Base-by-base conservation (phyloP, 2,888 invertebrate genomes). In the Polietes domitor region DNA sequence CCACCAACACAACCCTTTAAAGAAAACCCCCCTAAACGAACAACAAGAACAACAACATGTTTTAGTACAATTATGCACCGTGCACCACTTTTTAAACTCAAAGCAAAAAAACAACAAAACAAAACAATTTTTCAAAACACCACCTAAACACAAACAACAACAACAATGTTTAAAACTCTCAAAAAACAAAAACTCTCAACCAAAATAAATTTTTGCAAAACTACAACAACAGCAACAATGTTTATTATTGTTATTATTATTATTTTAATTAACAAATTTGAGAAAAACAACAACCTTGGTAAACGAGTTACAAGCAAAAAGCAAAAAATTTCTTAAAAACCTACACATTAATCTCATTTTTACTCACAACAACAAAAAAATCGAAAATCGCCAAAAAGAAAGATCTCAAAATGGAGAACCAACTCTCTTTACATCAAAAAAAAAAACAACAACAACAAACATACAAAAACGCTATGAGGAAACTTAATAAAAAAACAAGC, bases 251-350 rank as follows among this genome's bases (percentile, higher is more conserved):
- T 85, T 68, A 61, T 68, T 19, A 50, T 55, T 28, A 26, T 61
- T 24, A 17, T 50, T 17, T 74, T 80, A 75, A 24, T 50, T 21
- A 43, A 68, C 43, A 58, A 72, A 74, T 83, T 68, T n/a, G n/a
- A 75, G 26, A 6, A 4, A 71, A 75, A 70, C 72, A 61, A 75
- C 32, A 79, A 79, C 80, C 87, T 88, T 88, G 89, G 91, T 90
- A 90, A 90, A 90, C 90, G 90, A 90, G 88, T 90, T 89, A 90
- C 90, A 86, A 86, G 83, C 77, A 82, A 85, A 87, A 85, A 86
- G 61, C 50, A 77, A 17, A 85, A 47, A 80, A 37, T 41, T 28
- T n/a, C 26, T 50, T 50, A 19, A 32, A 47, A 86, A 87, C 26
- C 24, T 15, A 85, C 86, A 86, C 80, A 85, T 37, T 37, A 17